These are phyloP conservation scores for Globodera ellingtonae DNA, from an alignment of 1,140 invertebrate species.

Conservation along the genomic window DNA sequence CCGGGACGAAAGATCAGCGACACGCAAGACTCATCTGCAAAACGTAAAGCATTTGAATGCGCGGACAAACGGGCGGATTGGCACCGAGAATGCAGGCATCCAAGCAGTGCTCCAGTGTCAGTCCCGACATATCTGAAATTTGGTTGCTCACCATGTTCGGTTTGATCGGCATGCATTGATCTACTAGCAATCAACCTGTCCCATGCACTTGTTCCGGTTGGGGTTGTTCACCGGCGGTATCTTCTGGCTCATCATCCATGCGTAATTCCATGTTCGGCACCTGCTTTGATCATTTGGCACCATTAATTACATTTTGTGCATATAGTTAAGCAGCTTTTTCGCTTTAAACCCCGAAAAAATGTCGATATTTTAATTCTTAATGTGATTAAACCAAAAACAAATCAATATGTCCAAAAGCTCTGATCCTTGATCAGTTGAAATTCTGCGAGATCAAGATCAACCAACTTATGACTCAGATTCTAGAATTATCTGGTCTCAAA, in stretches of 20 bases:
- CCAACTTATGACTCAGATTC: too few species aligned
- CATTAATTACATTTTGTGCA: too few species aligned
- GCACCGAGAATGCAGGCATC: conserved; percentile 40
- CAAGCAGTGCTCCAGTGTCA: conserved; percentile 38
- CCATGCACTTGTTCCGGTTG: not conserved
- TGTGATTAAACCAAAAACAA: not conserved
- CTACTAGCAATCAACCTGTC: not conserved
- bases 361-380: not conserved
- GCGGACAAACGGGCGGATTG: not conserved
- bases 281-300: conserved; percentile 1
- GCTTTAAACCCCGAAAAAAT: not conserved
- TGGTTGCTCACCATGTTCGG: not conserved
- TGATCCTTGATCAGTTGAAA: too few species aligned
- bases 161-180: not conserved
- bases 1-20: conserved; percentile 38
- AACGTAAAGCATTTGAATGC: not conserved
- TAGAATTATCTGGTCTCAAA: too few species aligned
- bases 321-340: conserved; percentile 7
- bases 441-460: too few species aligned
- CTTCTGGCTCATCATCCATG: conserved; percentile 2
- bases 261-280: conserved; percentile 27
- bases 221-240: not conserved
- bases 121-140: conserved; percentile 32
- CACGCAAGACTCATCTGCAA: conserved; percentile 35
- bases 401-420: too few species aligned